Percentiles rank a stretch among this genome's conserved stretches.
These are phyloP conservation scores for Pseudomyrmex sp. DNA, from an alignment of 1,140 invertebrate genomes.

Conservation along the genomic window DNA sequence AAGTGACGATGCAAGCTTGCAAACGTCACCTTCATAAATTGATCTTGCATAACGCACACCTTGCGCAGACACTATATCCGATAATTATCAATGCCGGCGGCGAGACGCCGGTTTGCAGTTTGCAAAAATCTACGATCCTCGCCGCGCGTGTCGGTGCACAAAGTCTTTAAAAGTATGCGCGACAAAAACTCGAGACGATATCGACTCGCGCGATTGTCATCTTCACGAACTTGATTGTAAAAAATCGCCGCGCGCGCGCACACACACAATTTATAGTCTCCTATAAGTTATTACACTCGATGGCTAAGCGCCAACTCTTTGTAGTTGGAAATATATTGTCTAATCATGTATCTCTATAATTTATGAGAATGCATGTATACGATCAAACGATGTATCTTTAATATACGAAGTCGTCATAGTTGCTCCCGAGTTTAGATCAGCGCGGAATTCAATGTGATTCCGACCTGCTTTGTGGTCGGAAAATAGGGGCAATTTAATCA, in stretches of 20 bases:
- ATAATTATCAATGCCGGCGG: neutral
- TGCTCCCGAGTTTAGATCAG: neutral
- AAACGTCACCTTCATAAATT: neutral
- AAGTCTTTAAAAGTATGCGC: neutral
- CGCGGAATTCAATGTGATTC: constrained; percentile 6
- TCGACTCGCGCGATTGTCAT: constrained; percentile 17
- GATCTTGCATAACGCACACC: constrained; percentile 36
- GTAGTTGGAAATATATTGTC: neutral
- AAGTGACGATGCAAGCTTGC: neutral
- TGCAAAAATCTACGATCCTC: constrained; percentile 10
- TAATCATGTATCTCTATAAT: neutral
- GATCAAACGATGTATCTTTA: neutral
- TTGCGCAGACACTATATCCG: neutral
- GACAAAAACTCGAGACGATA: neutral
- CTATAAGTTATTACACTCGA: constrained; percentile 16
- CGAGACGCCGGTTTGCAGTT: neutral
- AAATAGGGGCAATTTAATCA: constrained; percentile 35
- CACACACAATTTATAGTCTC: neutral
- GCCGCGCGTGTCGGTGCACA: neutral
- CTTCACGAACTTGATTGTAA: neutral
- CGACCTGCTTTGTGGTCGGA: constrained; percentile 13
- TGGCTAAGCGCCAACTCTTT: neutral
- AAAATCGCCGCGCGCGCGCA: neutral
- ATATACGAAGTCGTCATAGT: too few species aligned
- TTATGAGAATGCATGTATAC: too few species aligned